Conservation (phyloP, 1,140 invertebrate species). For the Leguminivora glycinivorella region DNA sequence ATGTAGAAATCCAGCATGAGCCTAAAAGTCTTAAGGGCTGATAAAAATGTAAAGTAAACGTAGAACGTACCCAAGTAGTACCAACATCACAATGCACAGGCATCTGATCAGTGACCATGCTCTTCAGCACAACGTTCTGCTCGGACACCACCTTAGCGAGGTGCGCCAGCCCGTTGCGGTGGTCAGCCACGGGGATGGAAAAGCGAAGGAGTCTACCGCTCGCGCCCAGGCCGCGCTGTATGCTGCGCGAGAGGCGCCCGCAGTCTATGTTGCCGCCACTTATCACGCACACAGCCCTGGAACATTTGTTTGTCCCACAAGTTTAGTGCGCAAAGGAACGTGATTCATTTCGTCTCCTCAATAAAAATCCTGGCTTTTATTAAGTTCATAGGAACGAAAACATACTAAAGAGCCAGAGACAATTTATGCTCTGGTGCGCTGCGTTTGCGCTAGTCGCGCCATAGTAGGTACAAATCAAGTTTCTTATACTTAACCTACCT, state of each 20-base stretch:
- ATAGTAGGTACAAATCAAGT: too few relatives aligned
- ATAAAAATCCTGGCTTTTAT: too few relatives aligned
- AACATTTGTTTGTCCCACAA: not conserved
- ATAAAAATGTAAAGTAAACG: not conserved
- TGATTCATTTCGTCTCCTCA: not conserved
- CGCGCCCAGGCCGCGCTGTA: constrained; percentile 63
- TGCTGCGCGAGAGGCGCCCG: constrained; percentile 53
- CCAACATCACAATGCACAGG: constrained; percentile 64
- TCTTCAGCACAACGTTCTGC: constrained; percentile 60
- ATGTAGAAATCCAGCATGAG: too few relatives aligned
- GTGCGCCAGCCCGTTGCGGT: constrained; percentile 51
- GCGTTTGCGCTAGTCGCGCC: too few relatives aligned
- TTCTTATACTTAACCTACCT: too few relatives aligned
- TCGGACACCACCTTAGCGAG: constrained; percentile 59
- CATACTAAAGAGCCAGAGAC: too few relatives aligned
- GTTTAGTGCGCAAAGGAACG: too few relatives aligned
- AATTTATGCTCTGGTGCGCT: too few relatives aligned
- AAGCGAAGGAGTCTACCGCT: constrained; percentile 58
- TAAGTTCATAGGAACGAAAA: too few relatives aligned
- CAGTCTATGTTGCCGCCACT: constrained; percentile 66
- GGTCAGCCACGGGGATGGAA: constrained; percentile 58
- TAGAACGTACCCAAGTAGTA: constrained; percentile 58
- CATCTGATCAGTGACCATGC: constrained; percentile 66
- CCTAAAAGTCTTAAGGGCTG: too few relatives aligned
- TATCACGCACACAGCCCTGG: constrained; percentile 63